These are phyloP conservation scores for Trematomus loennbergii DNA, from an alignment of 2,113 vertebrate genomes.

Conservation along the genomic window DNA sequence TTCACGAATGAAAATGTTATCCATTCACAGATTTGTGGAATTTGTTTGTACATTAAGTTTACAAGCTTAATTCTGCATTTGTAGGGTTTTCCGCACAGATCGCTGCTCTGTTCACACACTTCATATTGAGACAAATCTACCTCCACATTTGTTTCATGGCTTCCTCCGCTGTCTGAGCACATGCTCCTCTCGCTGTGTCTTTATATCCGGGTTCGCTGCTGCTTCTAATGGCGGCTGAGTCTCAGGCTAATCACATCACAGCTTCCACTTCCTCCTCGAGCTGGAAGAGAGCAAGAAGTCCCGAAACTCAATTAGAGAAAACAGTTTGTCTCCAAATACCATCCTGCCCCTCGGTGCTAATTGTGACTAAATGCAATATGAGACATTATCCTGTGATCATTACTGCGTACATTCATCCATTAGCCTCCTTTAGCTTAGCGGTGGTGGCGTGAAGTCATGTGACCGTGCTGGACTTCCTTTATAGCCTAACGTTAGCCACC, in stretches of 20 bases:
- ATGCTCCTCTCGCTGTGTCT: constrained; percentile 53
- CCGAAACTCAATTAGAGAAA: constrained; percentile 7
- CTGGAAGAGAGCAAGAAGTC: constrained; percentile 10
- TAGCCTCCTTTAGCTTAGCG: not conserved
- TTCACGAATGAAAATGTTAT: too few relatives aligned
- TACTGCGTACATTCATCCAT: constrained; percentile 36
- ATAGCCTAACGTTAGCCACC: too few relatives aligned
- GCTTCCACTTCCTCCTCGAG: constrained; percentile 51
- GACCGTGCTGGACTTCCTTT: too few relatives aligned
- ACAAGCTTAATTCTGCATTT: too few relatives aligned
- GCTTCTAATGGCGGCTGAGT: constrained; percentile 59
- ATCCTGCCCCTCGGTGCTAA: constrained; percentile 66
- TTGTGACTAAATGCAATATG: constrained; percentile 66
- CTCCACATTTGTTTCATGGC: too few relatives aligned
- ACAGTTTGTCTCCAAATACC: constrained; percentile 55
- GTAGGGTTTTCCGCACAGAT: too few relatives aligned
- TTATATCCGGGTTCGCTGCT: constrained; percentile 41
- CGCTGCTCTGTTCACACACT: too few relatives aligned
- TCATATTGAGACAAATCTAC: too few relatives aligned
- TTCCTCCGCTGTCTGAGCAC: constrained; percentile 55
- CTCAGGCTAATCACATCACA: constrained; percentile 70
- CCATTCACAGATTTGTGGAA: too few relatives aligned
- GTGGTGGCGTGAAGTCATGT: too few relatives aligned
- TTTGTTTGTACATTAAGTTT: too few relatives aligned
- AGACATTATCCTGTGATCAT: constrained; percentile 69